These are phyloP conservation scores for Cheumatopsyche charites DNA, from an alignment of 1,140 invertebrate genomes.

Conservation along the genomic window DNA sequence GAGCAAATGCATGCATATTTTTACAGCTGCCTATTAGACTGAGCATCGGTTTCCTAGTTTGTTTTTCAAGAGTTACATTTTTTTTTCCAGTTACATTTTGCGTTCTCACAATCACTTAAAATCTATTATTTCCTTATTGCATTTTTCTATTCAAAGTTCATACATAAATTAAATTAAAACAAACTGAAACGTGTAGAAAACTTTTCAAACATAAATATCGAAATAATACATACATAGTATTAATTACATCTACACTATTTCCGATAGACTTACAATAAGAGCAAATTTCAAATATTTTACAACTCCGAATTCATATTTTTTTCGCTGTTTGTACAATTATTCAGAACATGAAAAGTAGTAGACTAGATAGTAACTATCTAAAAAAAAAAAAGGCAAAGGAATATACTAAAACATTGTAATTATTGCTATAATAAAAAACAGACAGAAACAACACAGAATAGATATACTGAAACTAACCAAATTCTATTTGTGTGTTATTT, in stretches of 20 bases:
- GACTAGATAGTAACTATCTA: constrained; percentile 21
- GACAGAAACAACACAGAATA: too few species aligned
- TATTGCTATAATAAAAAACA: too few species aligned
- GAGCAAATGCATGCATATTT: too few species aligned
- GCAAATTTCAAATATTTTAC: constrained; percentile 13
- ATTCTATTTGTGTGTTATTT: too few species aligned
- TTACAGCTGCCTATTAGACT: too few species aligned
- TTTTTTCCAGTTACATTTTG: not conserved
- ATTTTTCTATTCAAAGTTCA: not conserved
- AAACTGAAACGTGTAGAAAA: not conserved
- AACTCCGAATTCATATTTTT: not conserved
- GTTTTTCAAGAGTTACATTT: not conserved
- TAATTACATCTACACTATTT: constrained; percentile 5
- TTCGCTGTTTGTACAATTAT: not conserved
- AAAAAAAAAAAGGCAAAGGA: not conserved
- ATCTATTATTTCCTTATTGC: constrained; percentile 3
- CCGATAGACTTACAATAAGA: not conserved
- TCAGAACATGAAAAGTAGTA: not conserved
- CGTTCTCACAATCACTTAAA: not conserved
- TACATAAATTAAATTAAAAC: constrained; percentile 13
- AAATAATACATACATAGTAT: not conserved
- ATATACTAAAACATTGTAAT: too few species aligned
- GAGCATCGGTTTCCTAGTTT: too few species aligned
- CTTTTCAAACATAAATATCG: not conserved
- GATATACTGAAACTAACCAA: too few species aligned